Percentiles rank a stretch among this genome's conserved stretches.
Conservation (phyloP, 2,113 vertebrate species). For the Microcebus ravelobensis region DNA sequence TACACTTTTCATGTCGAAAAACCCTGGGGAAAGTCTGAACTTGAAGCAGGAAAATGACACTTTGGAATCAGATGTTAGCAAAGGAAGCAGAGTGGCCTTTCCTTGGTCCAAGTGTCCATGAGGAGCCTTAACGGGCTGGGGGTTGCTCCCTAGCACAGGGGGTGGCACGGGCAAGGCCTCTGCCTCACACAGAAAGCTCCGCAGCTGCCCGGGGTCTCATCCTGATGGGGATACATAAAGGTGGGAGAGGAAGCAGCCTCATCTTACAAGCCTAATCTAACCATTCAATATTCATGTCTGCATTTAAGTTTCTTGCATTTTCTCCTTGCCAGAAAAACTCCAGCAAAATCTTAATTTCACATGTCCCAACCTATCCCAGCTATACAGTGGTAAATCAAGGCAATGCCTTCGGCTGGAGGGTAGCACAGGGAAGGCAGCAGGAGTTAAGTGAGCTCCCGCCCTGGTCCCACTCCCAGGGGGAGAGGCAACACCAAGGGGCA, state of each 20-base stretch:
- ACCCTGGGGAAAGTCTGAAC: not conserved
- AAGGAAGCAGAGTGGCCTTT: not conserved
- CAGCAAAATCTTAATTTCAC: not conserved
- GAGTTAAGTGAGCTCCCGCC: fast-evolving
- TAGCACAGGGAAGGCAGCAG: fast-evolving
- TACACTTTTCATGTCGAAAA: not conserved
- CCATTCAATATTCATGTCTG: not conserved
- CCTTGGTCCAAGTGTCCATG: not conserved
- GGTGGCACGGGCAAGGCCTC: not conserved
- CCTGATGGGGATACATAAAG: not conserved
- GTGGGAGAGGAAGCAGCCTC: not conserved
- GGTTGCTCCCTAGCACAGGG: not conserved
- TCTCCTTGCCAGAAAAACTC: not conserved
- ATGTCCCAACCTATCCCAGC: not conserved
- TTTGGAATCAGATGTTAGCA: not conserved
- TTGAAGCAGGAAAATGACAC: not conserved
- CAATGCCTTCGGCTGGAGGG: not conserved
- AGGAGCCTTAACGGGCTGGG: not conserved
- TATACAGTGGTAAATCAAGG: not conserved
- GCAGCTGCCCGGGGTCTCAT: not conserved
- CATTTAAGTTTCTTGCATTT: not conserved
- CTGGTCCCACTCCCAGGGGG: too few relatives aligned
- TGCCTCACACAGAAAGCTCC: not conserved
- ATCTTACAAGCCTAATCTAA: not conserved
- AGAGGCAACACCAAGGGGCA: too few relatives aligned